Evolutionary conservation across 1,140 invertebrate genomes (phyloP), one percentile per base, ranked within the genome.

Genomic region (Drosophila tsacasi): DNA sequence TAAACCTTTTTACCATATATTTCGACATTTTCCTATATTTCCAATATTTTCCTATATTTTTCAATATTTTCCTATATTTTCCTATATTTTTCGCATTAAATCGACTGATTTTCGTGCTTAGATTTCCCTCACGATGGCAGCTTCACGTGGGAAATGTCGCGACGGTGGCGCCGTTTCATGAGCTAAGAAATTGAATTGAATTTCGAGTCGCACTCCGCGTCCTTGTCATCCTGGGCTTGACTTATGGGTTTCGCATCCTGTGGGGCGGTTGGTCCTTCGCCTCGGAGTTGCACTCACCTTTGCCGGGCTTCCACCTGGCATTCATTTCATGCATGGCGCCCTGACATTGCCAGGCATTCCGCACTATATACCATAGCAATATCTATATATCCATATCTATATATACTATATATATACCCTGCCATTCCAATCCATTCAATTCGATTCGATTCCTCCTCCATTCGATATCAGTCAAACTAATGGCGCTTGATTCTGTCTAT

Each of bases 161-260:
- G 50, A 32, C 50, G 27, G 49, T 79, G 84, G 81, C 64, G 65
- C 67, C 84, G 68, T 78, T 87, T 80, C 83, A 89, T 81, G 80
- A 68, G 76, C 81, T 78, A 78, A 89, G 68, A 87, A 89, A 87
- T 89, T 83, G 81, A 87, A 87, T 89, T 87, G 76, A 75, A 77
- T 87, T 83, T 84, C 63, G 60, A 74, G 83, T 83, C 64, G 62
- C 61, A 60, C 54, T 68, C 44, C 59, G 64, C 47, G 64, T 63
- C 58, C 69, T 66, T 69, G 68, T 57, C 44, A 62, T 55, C 46
- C 65, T 30, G 39, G 42, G n/a, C 68, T 55, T 85, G 78, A 85
- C 82, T 85, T 85, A 85, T 85, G 75, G 68, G 23, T 52, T 44
- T 47, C 21, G 42, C 42, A 69, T 72, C 68, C 62, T 66, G 52